These are phyloP conservation scores for Onthophagus sagittarius DNA, from an alignment of 2,888 invertebrate species.

Conservation along the genomic window DNA sequence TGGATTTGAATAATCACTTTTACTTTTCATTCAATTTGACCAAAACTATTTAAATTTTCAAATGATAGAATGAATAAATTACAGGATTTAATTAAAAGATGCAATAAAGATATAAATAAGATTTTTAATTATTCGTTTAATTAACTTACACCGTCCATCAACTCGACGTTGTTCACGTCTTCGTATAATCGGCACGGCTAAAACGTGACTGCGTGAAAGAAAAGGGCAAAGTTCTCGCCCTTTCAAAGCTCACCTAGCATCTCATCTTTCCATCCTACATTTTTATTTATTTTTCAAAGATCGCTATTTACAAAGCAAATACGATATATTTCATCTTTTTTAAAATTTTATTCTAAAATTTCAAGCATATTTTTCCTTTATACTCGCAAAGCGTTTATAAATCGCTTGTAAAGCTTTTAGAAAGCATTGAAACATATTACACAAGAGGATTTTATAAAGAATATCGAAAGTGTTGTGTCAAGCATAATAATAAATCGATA, in stretches of 20 bases:
- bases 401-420: neutral
- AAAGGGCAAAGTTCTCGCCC: neutral
- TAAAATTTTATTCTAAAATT: too few species aligned
- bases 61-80: neutral
- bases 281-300: neutral
- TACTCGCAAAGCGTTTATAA: too few species aligned
- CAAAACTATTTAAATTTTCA: too few species aligned
- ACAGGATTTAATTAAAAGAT: neutral
- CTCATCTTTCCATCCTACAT: neutral
- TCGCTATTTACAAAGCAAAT: neutral
- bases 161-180: neutral
- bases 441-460: neutral
- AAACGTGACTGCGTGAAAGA: neutral
- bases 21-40: too few species aligned
- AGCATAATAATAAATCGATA: too few species aligned
- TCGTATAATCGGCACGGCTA: neutral
- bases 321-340: neutral
- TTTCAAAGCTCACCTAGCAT: neutral
- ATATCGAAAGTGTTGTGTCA: neutral
- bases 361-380: too few species aligned
- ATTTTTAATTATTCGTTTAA: neutral
- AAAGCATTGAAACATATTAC: neutral
- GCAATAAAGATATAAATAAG: neutral
- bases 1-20: too few species aligned
- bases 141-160: neutral